These are phyloP conservation scores for Chrysogorgia sp. DNA, from an alignment of 92 coral and sea anemone species.

Conservation along the genomic window DNA sequence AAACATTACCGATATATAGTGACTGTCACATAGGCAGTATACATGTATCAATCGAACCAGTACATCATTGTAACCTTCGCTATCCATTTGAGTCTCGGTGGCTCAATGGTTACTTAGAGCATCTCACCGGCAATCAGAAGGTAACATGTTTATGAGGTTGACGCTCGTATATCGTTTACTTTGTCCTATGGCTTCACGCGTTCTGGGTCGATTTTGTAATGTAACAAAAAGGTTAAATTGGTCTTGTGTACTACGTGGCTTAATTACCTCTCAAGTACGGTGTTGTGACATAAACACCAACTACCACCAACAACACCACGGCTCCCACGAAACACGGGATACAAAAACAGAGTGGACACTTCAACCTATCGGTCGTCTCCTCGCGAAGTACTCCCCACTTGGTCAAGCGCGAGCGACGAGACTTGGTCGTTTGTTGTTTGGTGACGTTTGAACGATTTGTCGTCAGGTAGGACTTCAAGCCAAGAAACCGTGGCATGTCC, in stretches of 20 bases:
- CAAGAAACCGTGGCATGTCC: conserved; percentile 28
- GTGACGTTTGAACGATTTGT: conserved; percentile 30
- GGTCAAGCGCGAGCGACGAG: conserved; percentile 67
- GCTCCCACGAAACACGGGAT: conserved; percentile 81
- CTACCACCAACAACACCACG: conserved; percentile 71
- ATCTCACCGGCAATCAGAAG: no score
- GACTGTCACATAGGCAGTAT: no score
- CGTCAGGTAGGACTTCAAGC: conserved; percentile 19
- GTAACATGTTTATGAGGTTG: no score
- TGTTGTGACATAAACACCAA: conserved; percentile 76
- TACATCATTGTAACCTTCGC: no score
- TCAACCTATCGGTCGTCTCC: conserved; percentile 72
- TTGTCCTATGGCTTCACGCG: no score
- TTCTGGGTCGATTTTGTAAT: no score
- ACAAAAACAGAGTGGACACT: conserved; percentile 89
- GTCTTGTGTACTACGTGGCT: no score
- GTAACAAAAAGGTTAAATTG: no score
- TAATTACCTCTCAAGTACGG: conserved; percentile 80
- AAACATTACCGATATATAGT: no score
- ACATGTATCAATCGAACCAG: no score
- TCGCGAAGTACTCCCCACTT: conserved; percentile 80
- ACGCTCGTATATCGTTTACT: not conserved
- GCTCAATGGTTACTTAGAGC: no score
- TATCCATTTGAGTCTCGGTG: no score
- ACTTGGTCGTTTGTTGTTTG: conserved; percentile 63